phyloP scores from a whole-genome alignment of 1,140 invertebrate genomes.

The Lamellibrachia luymesi region DNA sequence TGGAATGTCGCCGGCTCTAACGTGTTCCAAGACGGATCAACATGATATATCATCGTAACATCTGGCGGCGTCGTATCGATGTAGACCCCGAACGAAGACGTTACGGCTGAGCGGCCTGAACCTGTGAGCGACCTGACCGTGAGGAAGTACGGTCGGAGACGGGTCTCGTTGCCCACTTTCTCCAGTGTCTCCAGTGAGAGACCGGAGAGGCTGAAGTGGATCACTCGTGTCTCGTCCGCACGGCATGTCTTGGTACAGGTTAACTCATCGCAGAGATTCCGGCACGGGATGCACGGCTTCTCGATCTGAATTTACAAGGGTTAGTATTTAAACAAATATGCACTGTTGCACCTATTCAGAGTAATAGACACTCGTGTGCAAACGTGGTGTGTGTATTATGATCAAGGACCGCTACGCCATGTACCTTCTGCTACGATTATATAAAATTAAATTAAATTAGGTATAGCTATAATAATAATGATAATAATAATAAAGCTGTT shows the following conservation, averaged over 20 bases:
- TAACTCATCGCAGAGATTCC: background rate
- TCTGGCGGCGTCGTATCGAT: background rate
- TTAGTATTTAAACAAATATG: too few species aligned
- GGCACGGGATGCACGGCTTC: background rate
- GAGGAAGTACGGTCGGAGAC: background rate
- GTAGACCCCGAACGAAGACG: background rate
- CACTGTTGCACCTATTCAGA: too few species aligned
- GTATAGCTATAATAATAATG: background rate
- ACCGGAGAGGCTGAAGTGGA: background rate
- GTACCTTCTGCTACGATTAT: too few species aligned
- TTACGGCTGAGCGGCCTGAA: background rate
- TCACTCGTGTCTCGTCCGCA: background rate
- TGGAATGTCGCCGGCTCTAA: background rate
- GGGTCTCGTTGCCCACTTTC: background rate
- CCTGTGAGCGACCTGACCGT: background rate
- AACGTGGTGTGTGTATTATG: too few species aligned
- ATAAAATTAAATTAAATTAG: too few species aligned
- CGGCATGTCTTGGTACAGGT: background rate
- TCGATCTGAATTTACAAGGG: background rate
- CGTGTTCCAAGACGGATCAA: background rate
- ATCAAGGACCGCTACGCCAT: too few species aligned
- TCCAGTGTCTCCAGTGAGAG: background rate
- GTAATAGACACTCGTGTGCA: too few species aligned
- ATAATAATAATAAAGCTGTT: background rate
- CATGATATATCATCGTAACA: background rate